phyloP scores from a whole-genome alignment of 2,888 invertebrate genomes.

The Limnephilus lunatus region DNA sequence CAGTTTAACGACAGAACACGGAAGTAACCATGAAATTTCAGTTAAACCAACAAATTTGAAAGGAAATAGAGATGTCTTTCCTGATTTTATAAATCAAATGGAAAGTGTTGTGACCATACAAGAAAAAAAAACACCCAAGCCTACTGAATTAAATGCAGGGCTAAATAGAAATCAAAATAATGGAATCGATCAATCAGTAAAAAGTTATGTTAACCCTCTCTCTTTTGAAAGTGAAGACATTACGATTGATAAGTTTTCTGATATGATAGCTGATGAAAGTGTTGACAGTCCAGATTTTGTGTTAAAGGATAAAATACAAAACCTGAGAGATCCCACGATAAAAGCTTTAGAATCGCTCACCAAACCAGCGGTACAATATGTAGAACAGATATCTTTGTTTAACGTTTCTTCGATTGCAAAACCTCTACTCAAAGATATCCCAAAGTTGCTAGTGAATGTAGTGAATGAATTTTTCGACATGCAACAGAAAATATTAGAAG shows the following conservation, averaged over 20 bases:
- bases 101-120: background rate
- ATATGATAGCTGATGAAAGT: background rate
- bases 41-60: background rate
- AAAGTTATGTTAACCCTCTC: background rate
- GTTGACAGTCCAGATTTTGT: background rate
- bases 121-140: background rate
- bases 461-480: background rate
- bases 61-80: background rate
- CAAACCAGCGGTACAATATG: constrained; percentile 8
- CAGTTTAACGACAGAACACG: background rate
- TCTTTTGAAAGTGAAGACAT: background rate
- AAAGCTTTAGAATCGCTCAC: constrained; percentile 21
- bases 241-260: background rate
- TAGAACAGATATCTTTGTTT: background rate
- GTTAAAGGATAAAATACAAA: background rate
- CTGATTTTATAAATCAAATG: background rate
- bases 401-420: constrained; percentile 5
- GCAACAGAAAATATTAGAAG: background rate
- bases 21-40: background rate
- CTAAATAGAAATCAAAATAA: background rate
- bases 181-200: background rate
- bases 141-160: background rate
- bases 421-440: constrained; percentile 6
- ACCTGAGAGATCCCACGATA: background rate
- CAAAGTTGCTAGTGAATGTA: background rate